Evolutionary conservation across 1,140 invertebrate genomes (phyloP).

Genomic region (Trichonephila clavipes): DNA sequence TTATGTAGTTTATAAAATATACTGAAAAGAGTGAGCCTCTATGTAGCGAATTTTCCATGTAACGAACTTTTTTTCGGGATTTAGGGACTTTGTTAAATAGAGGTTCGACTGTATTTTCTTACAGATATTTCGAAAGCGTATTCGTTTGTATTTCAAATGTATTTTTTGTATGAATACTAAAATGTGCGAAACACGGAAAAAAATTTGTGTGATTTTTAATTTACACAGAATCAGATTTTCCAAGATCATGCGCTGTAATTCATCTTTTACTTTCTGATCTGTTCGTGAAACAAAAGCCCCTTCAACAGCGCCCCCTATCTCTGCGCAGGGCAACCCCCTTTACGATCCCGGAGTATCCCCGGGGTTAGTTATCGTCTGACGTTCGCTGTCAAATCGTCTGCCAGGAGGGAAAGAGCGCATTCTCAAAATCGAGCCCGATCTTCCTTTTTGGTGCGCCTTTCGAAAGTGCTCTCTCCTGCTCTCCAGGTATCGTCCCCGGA

Average conservation of each 20-base stretch:
- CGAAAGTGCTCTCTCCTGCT: neutral
- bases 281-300: neutral
- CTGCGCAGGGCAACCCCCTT: neutral
- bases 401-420: neutral
- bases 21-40: too few relatives aligned
- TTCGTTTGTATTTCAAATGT: too few relatives aligned
- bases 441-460: neutral
- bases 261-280: neutral
- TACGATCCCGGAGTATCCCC: slow-evolving; percentile 2
- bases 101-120: too few relatives aligned
- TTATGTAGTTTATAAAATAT: too few relatives aligned
- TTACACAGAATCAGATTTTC: neutral
- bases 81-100: too few relatives aligned
- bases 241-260: neutral
- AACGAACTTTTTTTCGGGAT: too few relatives aligned
- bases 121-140: too few relatives aligned
- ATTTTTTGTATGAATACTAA: too few relatives aligned
- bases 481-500: neutral
- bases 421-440: neutral
- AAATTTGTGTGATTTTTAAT: neutral
- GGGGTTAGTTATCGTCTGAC: slow-evolving; percentile 12
- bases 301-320: neutral
- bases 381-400: neutral
- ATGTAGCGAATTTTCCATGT: too few relatives aligned
- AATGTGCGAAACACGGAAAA: too few relatives aligned